Percentiles rank a stretch among this genome's conserved stretches.
Conservation (phyloP, 2,113 vertebrate species). For the Tinamus guttatus region DNA sequence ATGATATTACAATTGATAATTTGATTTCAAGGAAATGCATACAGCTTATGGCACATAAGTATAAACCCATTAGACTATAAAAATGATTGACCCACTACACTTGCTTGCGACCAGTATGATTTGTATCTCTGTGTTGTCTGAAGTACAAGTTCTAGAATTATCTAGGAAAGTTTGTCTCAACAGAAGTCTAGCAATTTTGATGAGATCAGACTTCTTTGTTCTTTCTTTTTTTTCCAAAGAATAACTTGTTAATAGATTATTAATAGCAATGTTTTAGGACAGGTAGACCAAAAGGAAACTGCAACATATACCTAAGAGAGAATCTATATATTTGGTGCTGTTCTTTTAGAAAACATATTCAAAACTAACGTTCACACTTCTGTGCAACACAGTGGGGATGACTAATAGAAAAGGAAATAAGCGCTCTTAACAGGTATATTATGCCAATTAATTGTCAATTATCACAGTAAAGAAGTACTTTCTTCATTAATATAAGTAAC, state of each 20-base stretch:
- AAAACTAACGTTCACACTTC: neutral
- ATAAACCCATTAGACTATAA: neutral
- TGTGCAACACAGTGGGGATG: neutral
- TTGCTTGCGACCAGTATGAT: neutral
- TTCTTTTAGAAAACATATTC: neutral
- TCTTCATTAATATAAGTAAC: neutral
- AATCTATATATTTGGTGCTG: neutral
- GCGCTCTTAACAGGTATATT: neutral
- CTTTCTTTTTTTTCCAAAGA: neutral
- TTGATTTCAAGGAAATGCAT: neutral
- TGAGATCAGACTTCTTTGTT: neutral
- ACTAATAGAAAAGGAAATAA: neutral
- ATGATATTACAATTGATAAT: neutral
- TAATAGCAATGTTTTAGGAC: neutral
- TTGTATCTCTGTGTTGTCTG: neutral
- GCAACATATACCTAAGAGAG: neutral
- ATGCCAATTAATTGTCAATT: neutral
- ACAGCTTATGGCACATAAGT: neutral
- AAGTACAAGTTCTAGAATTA: neutral
- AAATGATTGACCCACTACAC: neutral
- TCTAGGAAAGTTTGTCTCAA: neutral
- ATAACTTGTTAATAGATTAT: neutral
- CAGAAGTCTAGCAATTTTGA: neutral
- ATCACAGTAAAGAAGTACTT: neutral
- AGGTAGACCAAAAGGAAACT: neutral